A percentile compares a stretch with the other conserved stretches of the same genome.
Evolutionary conservation across 2,797 vertebrate genomes (phyloP).

Genomic region (Botia almorhae): DNA sequence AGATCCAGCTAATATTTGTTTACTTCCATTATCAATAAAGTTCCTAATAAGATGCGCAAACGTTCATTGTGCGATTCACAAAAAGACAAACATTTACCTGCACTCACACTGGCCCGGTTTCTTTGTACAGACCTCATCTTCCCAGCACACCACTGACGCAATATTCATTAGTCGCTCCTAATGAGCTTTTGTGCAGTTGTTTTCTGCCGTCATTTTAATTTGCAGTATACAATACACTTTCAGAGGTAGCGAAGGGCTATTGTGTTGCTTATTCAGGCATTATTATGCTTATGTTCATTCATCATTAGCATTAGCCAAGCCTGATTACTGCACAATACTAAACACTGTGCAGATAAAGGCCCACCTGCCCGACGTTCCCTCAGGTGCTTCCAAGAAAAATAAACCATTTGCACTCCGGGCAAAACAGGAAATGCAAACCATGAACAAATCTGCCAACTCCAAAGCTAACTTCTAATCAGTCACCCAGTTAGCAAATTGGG

Average conservation of each 20-base stretch:
- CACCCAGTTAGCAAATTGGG: too few species aligned
- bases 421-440: conserved; percentile 31
- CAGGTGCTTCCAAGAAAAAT: conserved; percentile 42
- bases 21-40: conserved; percentile 23
- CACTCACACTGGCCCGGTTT: conserved; percentile 29
- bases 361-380: conserved; percentile 25
- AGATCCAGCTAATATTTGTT: conserved; percentile 13
- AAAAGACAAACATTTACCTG: conserved; percentile 39
- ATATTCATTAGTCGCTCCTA: conserved; percentile 52
- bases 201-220: conserved; percentile 48
- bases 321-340: conserved; percentile 38
- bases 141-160: conserved; percentile 26
- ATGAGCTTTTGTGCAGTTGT: conserved; percentile 42
- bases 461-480: conserved; percentile 32
- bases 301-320: conserved; percentile 36
- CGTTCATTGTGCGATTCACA: conserved; percentile 26
- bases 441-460: conserved; percentile 23
- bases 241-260: conserved; percentile 19
- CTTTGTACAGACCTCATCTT: conserved; percentile 37
- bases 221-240: conserved; percentile 45
- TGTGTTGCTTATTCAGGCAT: conserved; percentile 44
- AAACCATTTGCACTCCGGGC: conserved; percentile 20
- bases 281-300: conserved; percentile 37
- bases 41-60: conserved; percentile 18
- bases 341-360: conserved; percentile 18